Base-by-base conservation (phyloP, 2,113 vertebrate genomes). In the Tupaia chinensis region DNA sequence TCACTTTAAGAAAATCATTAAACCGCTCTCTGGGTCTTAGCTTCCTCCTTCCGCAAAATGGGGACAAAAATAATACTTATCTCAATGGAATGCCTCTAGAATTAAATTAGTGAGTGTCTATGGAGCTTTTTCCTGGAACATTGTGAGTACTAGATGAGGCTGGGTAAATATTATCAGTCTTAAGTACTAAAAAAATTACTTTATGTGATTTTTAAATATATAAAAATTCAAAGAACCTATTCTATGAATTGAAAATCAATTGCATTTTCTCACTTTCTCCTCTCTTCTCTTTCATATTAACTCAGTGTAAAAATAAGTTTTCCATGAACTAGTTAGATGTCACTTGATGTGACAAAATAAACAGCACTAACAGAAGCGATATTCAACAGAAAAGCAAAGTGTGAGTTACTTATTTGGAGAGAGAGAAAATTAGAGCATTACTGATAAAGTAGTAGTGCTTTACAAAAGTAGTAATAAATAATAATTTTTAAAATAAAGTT, bases 311-410 rank as follows among this genome's bases (percentile, higher is more conserved):
- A 87, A 93, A 80, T 85, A 80, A 72, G 34, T 78, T 65, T 77
- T 54, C 84, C 88, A 87, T 93, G 72, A 97, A 95, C 54, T 89
- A 93, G 74, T 69, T 87, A 91, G 65, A 77, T 87, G 63, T 96
- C 69, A 94, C 76, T 87, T 84, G 22, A 89, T 34, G 66, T 61
- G 87, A 96, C 78, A 95, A 92, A 94, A 83, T 93, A 95, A 97
- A 95, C 87, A 97, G 80, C 89, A 96, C 58, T 87, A 87, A 87
- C 77, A 94, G 68, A 96, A 90, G 95, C 82, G 89, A 93, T 70
- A 72, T 1, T 95, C 68, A 68, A 83, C 23, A 54, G 81, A 96
- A 96, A 95, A 92, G 56, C 15, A 81, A 23, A 85, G 6, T 3
- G 6, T 81, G 87, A 97, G 61, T 95, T 95, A 93, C 53, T 4